These are phyloP conservation scores for Cosmia pyralina DNA, from an alignment of 2,888 invertebrate species.

Conservation along the genomic window DNA sequence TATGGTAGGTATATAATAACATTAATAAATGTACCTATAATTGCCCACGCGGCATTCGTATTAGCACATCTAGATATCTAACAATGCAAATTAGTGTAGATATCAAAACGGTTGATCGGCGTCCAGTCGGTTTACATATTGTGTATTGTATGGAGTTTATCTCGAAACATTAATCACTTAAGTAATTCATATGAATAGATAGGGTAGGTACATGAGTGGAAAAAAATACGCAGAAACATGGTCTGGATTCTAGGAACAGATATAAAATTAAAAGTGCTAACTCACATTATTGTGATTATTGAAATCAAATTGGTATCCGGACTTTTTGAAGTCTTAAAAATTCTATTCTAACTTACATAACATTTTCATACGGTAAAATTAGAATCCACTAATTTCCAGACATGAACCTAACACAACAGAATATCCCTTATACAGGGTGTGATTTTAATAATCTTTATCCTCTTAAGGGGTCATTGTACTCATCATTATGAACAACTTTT, in stretches of 20 bases:
- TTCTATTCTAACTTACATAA: too few species aligned
- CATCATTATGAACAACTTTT: too few species aligned
- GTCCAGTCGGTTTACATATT: conserved; percentile 63
- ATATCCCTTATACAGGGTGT: neutral
- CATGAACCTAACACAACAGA: neutral
- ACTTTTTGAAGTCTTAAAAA: too few species aligned
- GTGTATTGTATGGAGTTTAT: conserved; percentile 65
- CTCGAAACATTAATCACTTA: conserved; percentile 67
- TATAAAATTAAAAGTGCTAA: conserved; percentile 53
- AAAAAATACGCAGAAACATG: conserved; percentile 51
- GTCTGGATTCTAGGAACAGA: conserved; percentile 52
- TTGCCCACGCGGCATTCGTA: conserved; percentile 55
- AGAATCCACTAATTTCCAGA: neutral
- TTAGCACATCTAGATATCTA: conserved; percentile 66
- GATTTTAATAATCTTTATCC: too few species aligned
- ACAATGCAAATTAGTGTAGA: conserved; percentile 66
- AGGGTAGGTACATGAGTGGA: conserved; percentile 19
- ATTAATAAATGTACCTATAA: conserved; percentile 47
- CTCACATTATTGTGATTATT: conserved; percentile 43
- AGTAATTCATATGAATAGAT: conserved; percentile 61
- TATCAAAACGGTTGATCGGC: conserved; percentile 66
- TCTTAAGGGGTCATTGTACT: too few species aligned
- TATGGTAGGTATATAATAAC: conserved; percentile 18
- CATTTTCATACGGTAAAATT: neutral
- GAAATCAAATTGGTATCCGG: conserved; percentile 28